These are phyloP conservation scores for Hymenochirus boettgeri DNA, from an alignment of 2,113 vertebrate species.

Conservation along the genomic window DNA sequence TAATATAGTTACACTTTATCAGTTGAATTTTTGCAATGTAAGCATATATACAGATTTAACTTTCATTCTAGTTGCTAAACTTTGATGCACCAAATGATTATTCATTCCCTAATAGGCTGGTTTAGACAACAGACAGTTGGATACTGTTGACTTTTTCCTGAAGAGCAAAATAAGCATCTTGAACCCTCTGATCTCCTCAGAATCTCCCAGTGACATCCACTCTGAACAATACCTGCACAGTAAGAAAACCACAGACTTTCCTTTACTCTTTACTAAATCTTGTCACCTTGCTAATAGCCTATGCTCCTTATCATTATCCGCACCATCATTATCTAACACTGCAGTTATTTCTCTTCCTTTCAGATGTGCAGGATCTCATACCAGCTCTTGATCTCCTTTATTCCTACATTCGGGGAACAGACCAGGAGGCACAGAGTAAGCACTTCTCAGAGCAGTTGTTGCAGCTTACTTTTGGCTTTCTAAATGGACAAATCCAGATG, in stretches of 20 bases:
- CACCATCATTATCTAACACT: neutral
- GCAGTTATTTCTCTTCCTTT: neutral
- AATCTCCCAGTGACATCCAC: slow-evolving; percentile 15
- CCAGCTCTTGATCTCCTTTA: slow-evolving; percentile 84
- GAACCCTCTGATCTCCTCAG: slow-evolving; percentile 4
- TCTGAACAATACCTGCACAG: slow-evolving; percentile 62
- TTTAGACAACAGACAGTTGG: slow-evolving; percentile 89
- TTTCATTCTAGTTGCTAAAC: no score
- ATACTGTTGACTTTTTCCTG: slow-evolving; percentile 90
- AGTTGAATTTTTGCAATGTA: neutral
- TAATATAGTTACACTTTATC: neutral
- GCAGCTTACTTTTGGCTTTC: slow-evolving; percentile 76
- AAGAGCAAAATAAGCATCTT: slow-evolving; percentile 91
- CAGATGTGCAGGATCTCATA: slow-evolving; percentile 77
- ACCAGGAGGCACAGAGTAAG: slow-evolving; percentile 82
- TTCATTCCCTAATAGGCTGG: slow-evolving; percentile 69
- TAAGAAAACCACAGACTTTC: slow-evolving; percentile 53
- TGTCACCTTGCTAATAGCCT: neutral
- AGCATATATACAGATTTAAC: no score
- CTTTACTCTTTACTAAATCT: neutral
- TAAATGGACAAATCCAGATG: slow-evolving; percentile 74
- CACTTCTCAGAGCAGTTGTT: slow-evolving; percentile 92
- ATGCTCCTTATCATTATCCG: neutral
- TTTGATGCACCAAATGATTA: no score
- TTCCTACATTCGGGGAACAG: slow-evolving; percentile 75